Base-by-base conservation (phyloP, 1,140 invertebrate genomes). In the Mamestra configurata region DNA sequence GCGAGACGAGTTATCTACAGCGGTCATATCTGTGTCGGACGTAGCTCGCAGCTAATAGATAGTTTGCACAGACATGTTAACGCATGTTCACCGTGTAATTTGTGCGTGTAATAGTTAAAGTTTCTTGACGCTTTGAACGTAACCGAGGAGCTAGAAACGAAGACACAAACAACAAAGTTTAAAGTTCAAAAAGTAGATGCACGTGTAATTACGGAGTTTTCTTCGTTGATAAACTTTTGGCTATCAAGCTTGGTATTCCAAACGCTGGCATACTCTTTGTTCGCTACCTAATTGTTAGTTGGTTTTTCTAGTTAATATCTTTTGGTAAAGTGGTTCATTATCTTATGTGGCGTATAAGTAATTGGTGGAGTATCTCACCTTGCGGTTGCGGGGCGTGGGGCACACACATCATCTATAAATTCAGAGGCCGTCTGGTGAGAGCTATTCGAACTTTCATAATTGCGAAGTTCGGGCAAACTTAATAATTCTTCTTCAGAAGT, bases 361-460 rank as follows among this genome's bases (percentile, higher is more conserved):
- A 70, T 24, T 10, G 40, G 46, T 40, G 46, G 35, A 46, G 53
- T 80, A 51, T 80, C 89, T 84, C 83, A 88, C 87, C 87, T 90
- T 82, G 79, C 82, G 64, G 61, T 37, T 40, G 82, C 80, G 80
- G 85, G 89, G 86, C 89, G 93, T 89, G 81, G 82, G 80, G 85
- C 89, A 86, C 89, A 93, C 90, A 93, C 81, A 93, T 92, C 92
- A 92, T 93, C 90, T 95, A 95, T 95, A 93, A 95, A 95, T 95
- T 94, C 93, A 90, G 93, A 89, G 85, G 88, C 89, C 91, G 93
- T 93, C 93, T 93, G 91, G 85, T 84, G 86, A 91, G 91, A 94
- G 93, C 93, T 93, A 95, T 95, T 93, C 90, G 89, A 95, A 95
- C 93, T 95, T 93, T 94, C 93, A 94, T 95, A 95, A 95, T 95